These are phyloP conservation scores for Nemotelus pantherinus DNA, from an alignment of 2,888 invertebrate genomes.

Conservation along the genomic window DNA sequence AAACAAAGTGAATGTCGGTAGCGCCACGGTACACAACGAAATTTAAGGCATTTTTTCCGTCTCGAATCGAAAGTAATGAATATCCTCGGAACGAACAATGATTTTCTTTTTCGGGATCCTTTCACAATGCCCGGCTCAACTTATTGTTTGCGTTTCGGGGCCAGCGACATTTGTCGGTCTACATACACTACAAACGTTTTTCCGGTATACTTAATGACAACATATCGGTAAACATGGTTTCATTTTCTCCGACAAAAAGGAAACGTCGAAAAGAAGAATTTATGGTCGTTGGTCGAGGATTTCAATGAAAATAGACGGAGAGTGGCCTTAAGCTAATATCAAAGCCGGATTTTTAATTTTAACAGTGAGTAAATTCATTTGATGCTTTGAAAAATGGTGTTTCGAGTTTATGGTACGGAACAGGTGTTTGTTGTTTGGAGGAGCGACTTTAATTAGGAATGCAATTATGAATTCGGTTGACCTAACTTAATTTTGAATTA, in stretches of 20 bases:
- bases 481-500: no score
- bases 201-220: background rate
- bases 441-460: no score
- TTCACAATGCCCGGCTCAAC: background rate
- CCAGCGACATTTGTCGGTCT: background rate
- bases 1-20: background rate
- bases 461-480: no score
- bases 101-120: conserved; percentile 4
- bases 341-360: no score
- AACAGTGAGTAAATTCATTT: no score
- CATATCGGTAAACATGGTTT: conserved; percentile 21
- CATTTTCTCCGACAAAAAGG: background rate
- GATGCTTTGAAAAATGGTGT: no score
- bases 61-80: conserved; percentile 4
- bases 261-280: no score
- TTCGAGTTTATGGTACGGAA: no score
- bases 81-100: conserved; percentile 27
- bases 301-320: no score
- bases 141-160: background rate
- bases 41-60: conserved; percentile 2
- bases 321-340: no score
- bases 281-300: no score
- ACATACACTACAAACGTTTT: background rate
- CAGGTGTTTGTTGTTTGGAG: no score
- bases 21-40: background rate